Conservation (phyloP, 2,113 vertebrate species). For the Macroglossus sobrinus region DNA sequence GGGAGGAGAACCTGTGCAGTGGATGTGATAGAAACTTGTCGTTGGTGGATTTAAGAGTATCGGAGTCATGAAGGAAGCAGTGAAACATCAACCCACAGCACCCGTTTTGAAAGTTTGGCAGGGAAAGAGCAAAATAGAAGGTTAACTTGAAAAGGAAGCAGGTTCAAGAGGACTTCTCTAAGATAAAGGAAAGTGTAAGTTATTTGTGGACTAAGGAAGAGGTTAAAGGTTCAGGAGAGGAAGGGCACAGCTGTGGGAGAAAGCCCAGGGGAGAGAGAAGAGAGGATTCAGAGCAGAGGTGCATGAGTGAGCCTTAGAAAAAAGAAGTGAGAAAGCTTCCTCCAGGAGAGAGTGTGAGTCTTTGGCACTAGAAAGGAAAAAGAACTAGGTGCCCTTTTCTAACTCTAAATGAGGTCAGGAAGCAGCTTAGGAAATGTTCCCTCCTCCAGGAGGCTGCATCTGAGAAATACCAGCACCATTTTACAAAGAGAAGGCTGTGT, state of each 20-base stretch:
- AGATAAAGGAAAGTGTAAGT: neutral
- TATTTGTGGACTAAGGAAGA: neutral
- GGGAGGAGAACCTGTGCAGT: neutral
- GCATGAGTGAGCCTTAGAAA: neutral
- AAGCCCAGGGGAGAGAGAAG: neutral
- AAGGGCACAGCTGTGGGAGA: neutral
- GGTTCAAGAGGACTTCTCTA: neutral
- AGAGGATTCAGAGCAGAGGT: neutral
- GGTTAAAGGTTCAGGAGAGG: neutral
- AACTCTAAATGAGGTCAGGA: neutral
- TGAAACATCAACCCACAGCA: neutral
- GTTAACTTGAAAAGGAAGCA: neutral
- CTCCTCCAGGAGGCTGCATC: neutral
- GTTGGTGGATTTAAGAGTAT: neutral
- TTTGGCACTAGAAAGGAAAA: neutral
- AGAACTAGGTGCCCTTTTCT: neutral
- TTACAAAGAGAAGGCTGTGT: neutral
- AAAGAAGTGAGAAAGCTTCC: neutral
- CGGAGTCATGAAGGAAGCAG: neutral
- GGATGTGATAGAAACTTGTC: neutral
- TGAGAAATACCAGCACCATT: fast-evolving
- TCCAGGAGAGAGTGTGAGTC: neutral
- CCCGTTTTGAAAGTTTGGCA: neutral
- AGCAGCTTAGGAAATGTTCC: neutral
- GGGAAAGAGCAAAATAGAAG: neutral